These are phyloP conservation scores for Netelia inedita DNA, from an alignment of 2,888 invertebrate genomes.

Conservation along the genomic window DNA sequence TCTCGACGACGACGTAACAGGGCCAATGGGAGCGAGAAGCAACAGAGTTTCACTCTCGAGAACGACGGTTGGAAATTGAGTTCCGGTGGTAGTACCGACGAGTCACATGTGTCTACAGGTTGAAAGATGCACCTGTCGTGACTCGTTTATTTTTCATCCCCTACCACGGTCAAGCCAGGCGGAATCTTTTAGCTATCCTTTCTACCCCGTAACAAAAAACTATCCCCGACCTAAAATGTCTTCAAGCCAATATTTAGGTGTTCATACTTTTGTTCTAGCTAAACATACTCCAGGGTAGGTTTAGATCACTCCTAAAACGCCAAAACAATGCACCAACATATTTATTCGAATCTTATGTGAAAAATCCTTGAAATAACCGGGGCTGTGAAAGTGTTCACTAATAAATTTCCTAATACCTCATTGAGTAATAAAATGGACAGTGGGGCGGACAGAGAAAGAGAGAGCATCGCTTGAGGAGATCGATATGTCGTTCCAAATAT, in stretches of 20 bases:
- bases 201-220: too few relatives aligned
- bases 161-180: neutral
- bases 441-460: slow-evolving; percentile 14
- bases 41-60: slow-evolving; percentile 46
- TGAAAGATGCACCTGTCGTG: slow-evolving; percentile 61
- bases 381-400: too few relatives aligned
- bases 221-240: too few relatives aligned
- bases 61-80: slow-evolving; percentile 60
- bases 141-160: neutral
- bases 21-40: slow-evolving; percentile 50
- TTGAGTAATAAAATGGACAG: neutral
- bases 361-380: too few relatives aligned
- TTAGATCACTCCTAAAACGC: too few relatives aligned
- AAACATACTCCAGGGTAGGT: too few relatives aligned
- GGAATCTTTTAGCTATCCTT: neutral
- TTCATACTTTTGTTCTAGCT: too few relatives aligned
- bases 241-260: too few relatives aligned
- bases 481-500: slow-evolving; percentile 67
- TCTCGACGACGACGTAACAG: neutral
- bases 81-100: slow-evolving; percentile 22
- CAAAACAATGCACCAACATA: too few relatives aligned
- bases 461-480: slow-evolving; percentile 54
- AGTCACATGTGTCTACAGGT: slow-evolving; percentile 49
- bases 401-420: too few relatives aligned
- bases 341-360: too few relatives aligned